Evolutionary conservation across 2,113 vertebrate species (phyloP), one percentile per base, ranked within the genome.

Genomic region (Lepus europaeus): DNA sequence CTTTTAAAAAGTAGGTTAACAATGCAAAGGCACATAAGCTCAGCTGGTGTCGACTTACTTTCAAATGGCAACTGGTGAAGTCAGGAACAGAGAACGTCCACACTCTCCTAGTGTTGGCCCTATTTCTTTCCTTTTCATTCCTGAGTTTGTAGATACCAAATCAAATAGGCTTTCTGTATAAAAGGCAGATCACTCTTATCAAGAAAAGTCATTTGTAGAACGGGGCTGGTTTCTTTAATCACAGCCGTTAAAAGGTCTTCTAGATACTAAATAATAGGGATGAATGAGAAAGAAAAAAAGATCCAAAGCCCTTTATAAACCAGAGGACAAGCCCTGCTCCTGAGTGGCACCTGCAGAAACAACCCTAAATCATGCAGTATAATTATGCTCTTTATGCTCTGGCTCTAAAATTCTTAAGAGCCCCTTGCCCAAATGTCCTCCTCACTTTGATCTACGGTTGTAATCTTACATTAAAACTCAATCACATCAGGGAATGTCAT

Each of bases 401-500:
- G 97, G 93, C 95, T 97, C 95, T 95, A 96, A 96, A 97, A 98
- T 97, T 97, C 97, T 96, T 90, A 98, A 98, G 89, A 97, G 91
- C 70, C 79, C 80, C 89, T 59, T 95, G 97, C 96, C 94, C 73
- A 25, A 95, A 93, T 73, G 39, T 96, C 96, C 89, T 85, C 96
- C 86, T 98, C 66, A 56, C 97, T 98, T 98, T 98, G 97, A 98
- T 98, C 95, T 97, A 94, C 53, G 77, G 90, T 86, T 98, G 95
- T 95, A 98, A 97, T 97, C 96, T 97, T 97, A 97, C 88, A 97
- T 96, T 97, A 98, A 93, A 98, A 97, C 95, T 95, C 1, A 68
- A 95, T 98, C 98, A 97, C 98, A 97, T 96, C 95, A 72, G 97
- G 95, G 96, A 98, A 97, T 93, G 96, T 96, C 98, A 98, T 97